These are phyloP conservation scores for Cotesia congregata DNA, from an alignment of 2,888 invertebrate genomes.

Conservation along the genomic window DNA sequence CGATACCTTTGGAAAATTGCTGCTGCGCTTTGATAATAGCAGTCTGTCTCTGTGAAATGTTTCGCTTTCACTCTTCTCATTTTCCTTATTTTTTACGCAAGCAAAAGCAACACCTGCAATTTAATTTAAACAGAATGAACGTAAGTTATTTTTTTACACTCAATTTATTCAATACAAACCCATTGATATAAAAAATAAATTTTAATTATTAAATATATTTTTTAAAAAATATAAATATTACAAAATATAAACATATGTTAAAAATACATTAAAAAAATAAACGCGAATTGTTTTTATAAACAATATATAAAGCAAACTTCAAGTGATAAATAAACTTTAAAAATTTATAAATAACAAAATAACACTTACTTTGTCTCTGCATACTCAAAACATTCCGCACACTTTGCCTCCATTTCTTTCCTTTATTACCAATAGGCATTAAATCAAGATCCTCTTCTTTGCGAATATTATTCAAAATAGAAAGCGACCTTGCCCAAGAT, in stretches of 20 bases:
- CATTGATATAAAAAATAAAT: constrained; percentile 65
- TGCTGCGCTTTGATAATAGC: neutral
- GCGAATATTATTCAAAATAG: constrained; percentile 73
- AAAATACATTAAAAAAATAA: neutral
- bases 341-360: constrained; percentile 38
- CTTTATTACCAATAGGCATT: constrained; percentile 69
- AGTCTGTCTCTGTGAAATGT: constrained; percentile 24
- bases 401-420: constrained; percentile 74
- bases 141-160: constrained; percentile 2
- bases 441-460: constrained; percentile 70
- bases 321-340: constrained; percentile 1
- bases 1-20: constrained; percentile 37
- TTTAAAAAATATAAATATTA: constrained; percentile 2
- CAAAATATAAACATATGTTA: neutral
- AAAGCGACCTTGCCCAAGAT: constrained; percentile 78
- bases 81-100: constrained; percentile 52
- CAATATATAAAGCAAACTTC: neutral
- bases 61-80: constrained; percentile 43
- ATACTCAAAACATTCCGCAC: constrained; percentile 72
- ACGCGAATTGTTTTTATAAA: neutral
- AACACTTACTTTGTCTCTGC: constrained; percentile 71
- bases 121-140: constrained; percentile 39
- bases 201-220: neutral
- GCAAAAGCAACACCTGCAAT: constrained; percentile 56
- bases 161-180: constrained; percentile 66